Base-by-base conservation (phyloP, 1,140 invertebrate species). In the Stegodyphus mimosarum region DNA sequence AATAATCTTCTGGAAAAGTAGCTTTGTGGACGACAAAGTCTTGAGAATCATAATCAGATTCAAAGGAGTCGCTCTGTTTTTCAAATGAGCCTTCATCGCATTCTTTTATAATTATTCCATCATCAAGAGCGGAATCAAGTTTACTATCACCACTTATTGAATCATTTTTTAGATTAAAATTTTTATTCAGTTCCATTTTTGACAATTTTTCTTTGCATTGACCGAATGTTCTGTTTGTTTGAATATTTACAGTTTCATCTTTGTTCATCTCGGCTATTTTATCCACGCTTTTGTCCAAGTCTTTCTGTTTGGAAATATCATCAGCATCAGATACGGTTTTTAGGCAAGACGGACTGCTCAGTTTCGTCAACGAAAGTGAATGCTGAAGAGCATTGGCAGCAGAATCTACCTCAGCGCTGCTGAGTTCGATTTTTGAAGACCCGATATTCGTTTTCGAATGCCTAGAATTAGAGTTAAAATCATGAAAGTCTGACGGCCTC, bases 21-120 rank as follows among this genome's bases (percentile, higher is more conserved):
- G 78, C 74, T 76, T 83, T 87, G 50, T 87, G 86, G 33, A 87
- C 86, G 17, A 87, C 79, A 77, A 87, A 87, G 49, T 88, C 88
- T 70, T 88, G 87, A 76, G 83, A 78, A 64, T 78, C 83, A 53
- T 86, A 86, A 51, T 86, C 83, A 55, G 83, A 76, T 49, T 84
- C 83, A 53, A 66, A 64, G 18, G 75, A 50, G 11, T 78, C 60
- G 17, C 55, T 51, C 2, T 81, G 33, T 3, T 73, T 81, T 81
- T 81, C 79, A 18, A 53, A 73, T 9, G 52, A n/a, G 7, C 49
- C 53, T 48, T 83, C 80, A 52, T 83, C 72, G 6, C 74, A 50
- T 48, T 60, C 63, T 60, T 67, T 51, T 72, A 15, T 4, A 72
- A 33, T 50, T 2, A 13, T 72, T 11, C 17, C 33, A 69, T 33